Base-by-base conservation (phyloP, 2,797 vertebrate genomes). In the Sternotherus odoratus region DNA sequence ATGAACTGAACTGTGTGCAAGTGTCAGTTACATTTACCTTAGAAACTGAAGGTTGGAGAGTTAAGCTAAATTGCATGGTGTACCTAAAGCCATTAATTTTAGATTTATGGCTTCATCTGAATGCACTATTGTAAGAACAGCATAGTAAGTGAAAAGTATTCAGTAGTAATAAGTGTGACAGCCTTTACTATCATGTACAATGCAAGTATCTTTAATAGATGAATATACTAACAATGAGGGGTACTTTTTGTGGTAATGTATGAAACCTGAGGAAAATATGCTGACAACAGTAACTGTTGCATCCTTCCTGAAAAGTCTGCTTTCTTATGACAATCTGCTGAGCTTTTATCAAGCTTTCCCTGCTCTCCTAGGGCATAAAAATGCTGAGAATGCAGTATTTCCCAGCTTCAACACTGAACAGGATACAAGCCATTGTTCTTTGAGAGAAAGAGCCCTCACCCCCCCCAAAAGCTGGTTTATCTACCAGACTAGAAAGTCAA, bases 361-460 rank as follows among this genome's bases (percentile, higher is more conserved):
- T 91, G 88, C 95, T 93, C 96, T 85, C 26, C 10, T 93, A 98
- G 97, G 96, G 95, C 91, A 63, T 48, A 0, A 96, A 98, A 98
- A 84, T 97, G 98, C 98, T 98, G 98, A 98, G 90, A 84, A 92
- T 0, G 95, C 97, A 93, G 72, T 86, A 97, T 97, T 96, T 97
- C 97, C 97, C 95, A 94, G 56, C 66, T 95, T 96, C 92, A 92
- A 83, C 74, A 92, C 90, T 78, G 66, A 89, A 94, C 97, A 98
- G 98, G 98, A 98, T 97, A 89, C 54, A 94, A 93, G 95, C 90
- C 97, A 96, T 95, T 96, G 95, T 91, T 97, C 97, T 96, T 51
- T 93, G n/a, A 66, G n/a, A 69, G 17, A 24, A 36, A 21, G 23
- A 9, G 10, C 19, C 36, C 19, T n/a, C 63, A 12, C 5, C 66